Percentiles rank a stretch among this genome's conserved stretches.
Evolutionary conservation across 2,797 vertebrate species (phyloP).

Genomic region (Molossus alvarezi): DNA sequence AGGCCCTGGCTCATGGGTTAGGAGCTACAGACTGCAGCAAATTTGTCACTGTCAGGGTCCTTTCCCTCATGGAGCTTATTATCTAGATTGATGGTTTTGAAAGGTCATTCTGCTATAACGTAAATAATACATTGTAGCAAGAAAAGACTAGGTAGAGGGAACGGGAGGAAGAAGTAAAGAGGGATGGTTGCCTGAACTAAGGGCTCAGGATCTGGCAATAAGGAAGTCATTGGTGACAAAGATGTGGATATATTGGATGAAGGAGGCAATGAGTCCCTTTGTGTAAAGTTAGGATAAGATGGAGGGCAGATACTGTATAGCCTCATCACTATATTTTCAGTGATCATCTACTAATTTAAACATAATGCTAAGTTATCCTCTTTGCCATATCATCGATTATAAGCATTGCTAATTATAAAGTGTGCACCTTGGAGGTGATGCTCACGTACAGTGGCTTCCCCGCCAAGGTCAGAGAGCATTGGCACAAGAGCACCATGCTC

Average conservation of each 20-base stretch:
- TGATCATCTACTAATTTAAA: neutral
- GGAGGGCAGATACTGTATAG: neutral
- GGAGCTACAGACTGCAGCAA: neutral
- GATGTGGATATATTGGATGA: neutral
- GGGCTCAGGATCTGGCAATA: neutral
- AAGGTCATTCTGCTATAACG: constrained; percentile 24
- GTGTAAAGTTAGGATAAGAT: neutral
- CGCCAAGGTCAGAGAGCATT: constrained; percentile 96
- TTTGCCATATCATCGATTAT: neutral
- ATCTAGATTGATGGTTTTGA: constrained; percentile 75
- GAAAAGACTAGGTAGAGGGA: neutral
- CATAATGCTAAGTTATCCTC: neutral
- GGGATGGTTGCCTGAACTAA: neutral
- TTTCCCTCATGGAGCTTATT: constrained; percentile 75
- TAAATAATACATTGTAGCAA: constrained; percentile 55
- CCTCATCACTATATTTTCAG: neutral
- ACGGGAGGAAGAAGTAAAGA: neutral
- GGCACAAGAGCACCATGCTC: constrained; percentile 98
- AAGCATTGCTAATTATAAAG: neutral
- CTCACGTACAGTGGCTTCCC: constrained; percentile 96
- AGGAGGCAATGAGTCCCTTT: neutral
- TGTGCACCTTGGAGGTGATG: constrained; percentile 94
- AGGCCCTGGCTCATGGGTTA: neutral
- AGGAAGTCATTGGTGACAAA: neutral
- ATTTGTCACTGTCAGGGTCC: constrained; percentile 42